These are phyloP conservation scores for Euzetes globulus DNA, from an alignment of 2,888 invertebrate genomes.

Conservation along the genomic window DNA sequence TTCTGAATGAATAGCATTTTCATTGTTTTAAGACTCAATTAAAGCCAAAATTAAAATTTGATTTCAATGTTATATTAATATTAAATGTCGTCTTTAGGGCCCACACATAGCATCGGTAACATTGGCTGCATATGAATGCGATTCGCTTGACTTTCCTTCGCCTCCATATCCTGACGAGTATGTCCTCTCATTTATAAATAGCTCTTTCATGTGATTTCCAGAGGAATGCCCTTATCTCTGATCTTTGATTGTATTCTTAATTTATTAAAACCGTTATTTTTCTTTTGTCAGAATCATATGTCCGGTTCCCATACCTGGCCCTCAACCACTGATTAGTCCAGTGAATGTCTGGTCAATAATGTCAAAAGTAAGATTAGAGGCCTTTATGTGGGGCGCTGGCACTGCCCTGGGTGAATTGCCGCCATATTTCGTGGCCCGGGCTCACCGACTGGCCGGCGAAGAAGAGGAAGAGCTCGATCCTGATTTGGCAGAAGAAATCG, in stretches of 20 bases:
- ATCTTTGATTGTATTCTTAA: no score
- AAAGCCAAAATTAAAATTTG: no score
- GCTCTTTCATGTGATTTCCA: no score
- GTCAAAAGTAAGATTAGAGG: conserved; percentile 81
- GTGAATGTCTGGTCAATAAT: conserved; percentile 87
- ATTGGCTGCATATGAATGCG: conserved; percentile 95
- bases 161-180: conserved; percentile 97
- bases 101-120: conserved; percentile 98
- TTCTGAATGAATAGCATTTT: no score
- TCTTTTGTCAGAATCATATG: conserved; percentile 69
- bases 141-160: conserved; percentile 84
- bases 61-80: no score
- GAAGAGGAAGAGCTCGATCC: conserved; percentile 26
- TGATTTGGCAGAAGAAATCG: not conserved
- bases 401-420: conserved; percentile 98
- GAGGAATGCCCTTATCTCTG: no score
- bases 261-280: no score
- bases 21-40: no score
- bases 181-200: conserved; percentile 51
- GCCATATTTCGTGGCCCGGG: conserved; percentile 99
- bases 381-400: conserved; percentile 87
- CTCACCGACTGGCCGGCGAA: conserved; percentile 33
- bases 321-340: conserved; percentile 50
- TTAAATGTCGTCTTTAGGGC: conserved; percentile 56
- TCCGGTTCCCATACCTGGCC: conserved; percentile 53